These are phyloP conservation scores for Himantopus leucocephalus DNA, from an alignment of 2,113 vertebrate genomes.

Conservation along the genomic window DNA sequence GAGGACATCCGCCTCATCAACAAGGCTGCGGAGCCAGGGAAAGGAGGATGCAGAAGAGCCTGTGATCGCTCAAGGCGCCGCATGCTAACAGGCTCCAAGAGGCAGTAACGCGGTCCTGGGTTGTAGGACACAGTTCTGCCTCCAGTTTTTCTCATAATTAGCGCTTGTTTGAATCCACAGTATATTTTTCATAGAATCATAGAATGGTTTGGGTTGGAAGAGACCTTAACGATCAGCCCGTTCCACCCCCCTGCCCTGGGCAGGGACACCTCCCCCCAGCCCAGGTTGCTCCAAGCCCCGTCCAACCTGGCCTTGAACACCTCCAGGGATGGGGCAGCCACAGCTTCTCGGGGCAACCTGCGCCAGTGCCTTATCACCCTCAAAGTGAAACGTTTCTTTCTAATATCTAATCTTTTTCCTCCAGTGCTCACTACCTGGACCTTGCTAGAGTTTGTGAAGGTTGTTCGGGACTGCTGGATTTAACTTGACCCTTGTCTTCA, in stretches of 20 bases:
- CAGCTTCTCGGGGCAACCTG: too few species aligned
- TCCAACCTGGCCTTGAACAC: too few species aligned
- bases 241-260: too few species aligned
- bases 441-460: neutral
- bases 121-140: neutral
- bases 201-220: too few species aligned
- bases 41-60: neutral
- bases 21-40: neutral
- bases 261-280: too few species aligned
- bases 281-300: too few species aligned
- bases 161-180: neutral
- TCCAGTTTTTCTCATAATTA: neutral
- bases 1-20: neutral
- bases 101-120: fast-evolving
- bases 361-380: too few species aligned
- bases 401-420: neutral
- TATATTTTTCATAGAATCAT: neutral
- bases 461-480: neutral
- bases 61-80: neutral
- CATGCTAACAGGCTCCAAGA: neutral
- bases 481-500: neutral
- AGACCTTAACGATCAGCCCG: too few species aligned
- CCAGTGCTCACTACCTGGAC: neutral
- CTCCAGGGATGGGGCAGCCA: too few species aligned
- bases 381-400: too few species aligned